phyloP scores from a whole-genome alignment of 2,797 vertebrate genomes.

The Aphelocoma californica region DNA sequence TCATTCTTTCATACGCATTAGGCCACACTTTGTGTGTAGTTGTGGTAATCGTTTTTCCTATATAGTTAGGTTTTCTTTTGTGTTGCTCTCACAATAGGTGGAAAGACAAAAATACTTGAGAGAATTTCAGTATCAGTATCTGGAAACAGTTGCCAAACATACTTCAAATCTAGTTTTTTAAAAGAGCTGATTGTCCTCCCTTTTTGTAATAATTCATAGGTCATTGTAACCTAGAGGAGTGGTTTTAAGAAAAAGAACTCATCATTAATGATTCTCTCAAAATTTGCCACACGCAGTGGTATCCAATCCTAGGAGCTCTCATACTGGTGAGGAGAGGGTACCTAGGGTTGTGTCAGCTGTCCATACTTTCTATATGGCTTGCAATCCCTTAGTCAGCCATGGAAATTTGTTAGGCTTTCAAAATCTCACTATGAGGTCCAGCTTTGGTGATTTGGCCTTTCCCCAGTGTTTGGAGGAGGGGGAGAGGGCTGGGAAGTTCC shows the following conservation, averaged over 20 bases:
- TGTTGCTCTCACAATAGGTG: slow-evolving; percentile 19
- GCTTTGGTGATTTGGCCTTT: not conserved
- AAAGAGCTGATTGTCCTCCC: not conserved
- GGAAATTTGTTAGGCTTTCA: not conserved
- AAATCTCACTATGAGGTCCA: accelerated
- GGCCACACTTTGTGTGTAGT: not conserved
- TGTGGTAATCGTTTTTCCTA: slow-evolving; percentile 10
- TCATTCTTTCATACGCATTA: slow-evolving; percentile 22
- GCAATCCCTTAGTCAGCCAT: not conserved
- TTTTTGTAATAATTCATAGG: not conserved
- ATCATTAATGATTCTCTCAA: not conserved
- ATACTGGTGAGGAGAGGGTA: not conserved
- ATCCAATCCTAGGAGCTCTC: not conserved
- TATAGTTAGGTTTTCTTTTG: slow-evolving; percentile 43
- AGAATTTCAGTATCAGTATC: not conserved
- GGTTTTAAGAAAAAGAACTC: not conserved
- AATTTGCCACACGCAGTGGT: accelerated
- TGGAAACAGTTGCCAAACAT: slow-evolving; percentile 8
- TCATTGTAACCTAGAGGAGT: not conserved
- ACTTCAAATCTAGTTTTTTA: not conserved
- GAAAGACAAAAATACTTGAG: slow-evolving; percentile 30
- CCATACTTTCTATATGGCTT: accelerated
- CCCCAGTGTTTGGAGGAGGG: not conserved
- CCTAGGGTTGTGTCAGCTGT: not conserved
- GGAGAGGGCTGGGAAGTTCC: not conserved